Evolutionary conservation across 2,113 vertebrate species (phyloP).

Genomic region (Salvator merianae): DNA sequence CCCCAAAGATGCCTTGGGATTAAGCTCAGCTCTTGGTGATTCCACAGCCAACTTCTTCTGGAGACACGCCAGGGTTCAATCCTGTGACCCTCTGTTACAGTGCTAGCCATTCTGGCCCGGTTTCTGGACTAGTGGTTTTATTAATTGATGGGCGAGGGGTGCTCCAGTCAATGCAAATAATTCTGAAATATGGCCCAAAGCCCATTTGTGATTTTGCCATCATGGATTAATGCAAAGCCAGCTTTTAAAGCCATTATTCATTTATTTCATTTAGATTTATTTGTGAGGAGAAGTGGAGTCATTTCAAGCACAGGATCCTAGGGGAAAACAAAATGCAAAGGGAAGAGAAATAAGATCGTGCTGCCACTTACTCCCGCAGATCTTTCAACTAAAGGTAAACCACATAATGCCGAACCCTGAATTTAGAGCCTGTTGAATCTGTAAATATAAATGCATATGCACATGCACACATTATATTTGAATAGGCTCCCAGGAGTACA

Average conservation of each 20-base stretch:
- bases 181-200: rapidly evolving
- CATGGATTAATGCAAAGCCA: neutral
- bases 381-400: constrained; percentile 47
- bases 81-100: too few species aligned
- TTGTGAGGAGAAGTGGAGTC: constrained; percentile 17
- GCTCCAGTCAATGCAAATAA: neutral
- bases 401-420: constrained; percentile 20
- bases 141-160: constrained; percentile 1
- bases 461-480: neutral
- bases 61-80: too few species aligned
- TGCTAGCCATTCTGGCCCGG: neutral
- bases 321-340: constrained; percentile 17
- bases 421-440: constrained; percentile 15
- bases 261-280: constrained; percentile 17
- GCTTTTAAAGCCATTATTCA: neutral
- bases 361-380: neutral
- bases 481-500: too few species aligned
- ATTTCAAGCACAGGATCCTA: constrained; percentile 25
- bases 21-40: too few species aligned
- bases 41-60: too few species aligned
- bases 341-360: neutral
- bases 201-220: rapidly evolving
- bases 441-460: neutral
- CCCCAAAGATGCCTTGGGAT: too few species aligned
- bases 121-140: rapidly evolving